Conservation (phyloP, 2,888 invertebrate species). For the Watsonalla cultraria region DNA sequence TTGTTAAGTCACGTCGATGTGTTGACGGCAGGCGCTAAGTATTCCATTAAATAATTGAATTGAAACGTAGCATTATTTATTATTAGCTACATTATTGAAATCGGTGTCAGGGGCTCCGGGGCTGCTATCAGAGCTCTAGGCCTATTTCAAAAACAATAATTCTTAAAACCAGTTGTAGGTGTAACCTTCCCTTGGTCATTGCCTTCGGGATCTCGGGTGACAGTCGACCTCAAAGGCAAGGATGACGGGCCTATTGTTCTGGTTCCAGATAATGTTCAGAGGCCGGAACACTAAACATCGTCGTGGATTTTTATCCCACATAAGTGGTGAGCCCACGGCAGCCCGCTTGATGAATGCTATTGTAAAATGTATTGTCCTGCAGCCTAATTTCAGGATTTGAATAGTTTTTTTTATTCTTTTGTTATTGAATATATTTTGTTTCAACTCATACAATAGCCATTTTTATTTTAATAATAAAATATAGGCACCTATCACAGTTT, state of each 20-base stretch:
- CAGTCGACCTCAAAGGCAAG: conserved; percentile 36
- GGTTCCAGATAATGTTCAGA: conserved; percentile 17
- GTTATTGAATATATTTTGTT: not conserved
- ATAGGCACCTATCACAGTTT: no score
- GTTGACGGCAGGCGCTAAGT: no score
- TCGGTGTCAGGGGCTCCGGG: no score
- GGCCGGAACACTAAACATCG: conserved; percentile 8
- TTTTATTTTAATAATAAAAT: no score
- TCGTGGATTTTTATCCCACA: not conserved
- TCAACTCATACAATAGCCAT: not conserved
- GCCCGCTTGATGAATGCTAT: no score
- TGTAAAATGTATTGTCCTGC: not conserved
- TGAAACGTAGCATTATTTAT: no score
- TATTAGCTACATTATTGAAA: no score
- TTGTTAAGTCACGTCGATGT: no score
- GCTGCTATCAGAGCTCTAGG: not conserved
- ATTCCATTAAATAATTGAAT: no score
- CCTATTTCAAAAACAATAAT: not conserved
- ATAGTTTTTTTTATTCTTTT: not conserved
- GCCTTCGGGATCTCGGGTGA: conserved; percentile 44
- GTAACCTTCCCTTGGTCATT: conserved; percentile 36
- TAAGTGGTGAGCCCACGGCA: no score
- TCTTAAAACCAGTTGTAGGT: not conserved
- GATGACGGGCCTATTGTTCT: conserved; percentile 28
- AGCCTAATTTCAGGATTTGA: not conserved